phyloP scores from a whole-genome alignment of 1,140 invertebrate genomes.

The Drosophila saltans region DNA sequence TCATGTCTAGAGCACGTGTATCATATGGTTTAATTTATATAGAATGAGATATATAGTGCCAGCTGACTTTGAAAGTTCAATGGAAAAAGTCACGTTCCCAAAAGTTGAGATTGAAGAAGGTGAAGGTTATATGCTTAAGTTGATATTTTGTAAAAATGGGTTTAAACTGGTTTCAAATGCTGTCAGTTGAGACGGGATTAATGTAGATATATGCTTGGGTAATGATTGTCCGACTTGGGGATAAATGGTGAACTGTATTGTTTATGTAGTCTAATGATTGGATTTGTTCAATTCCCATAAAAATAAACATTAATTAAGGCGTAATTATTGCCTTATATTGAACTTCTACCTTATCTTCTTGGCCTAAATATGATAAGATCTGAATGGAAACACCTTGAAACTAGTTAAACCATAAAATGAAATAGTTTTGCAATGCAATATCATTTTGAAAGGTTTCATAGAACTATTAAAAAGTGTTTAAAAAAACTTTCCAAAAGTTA shows the following conservation, averaged over 20 bases:
- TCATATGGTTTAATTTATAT: neutral
- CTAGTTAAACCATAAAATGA: neutral
- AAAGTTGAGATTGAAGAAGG: neutral
- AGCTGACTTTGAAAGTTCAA: slow-evolving; percentile 31
- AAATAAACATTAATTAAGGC: too few relatives aligned
- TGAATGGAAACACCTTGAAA: neutral
- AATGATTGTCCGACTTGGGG: neutral
- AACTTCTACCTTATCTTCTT: neutral
- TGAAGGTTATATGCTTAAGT: slow-evolving; percentile 3
- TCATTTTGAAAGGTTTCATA: neutral
- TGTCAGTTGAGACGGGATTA: neutral
- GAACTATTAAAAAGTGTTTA: too few relatives aligned
- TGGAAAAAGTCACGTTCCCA: slow-evolving; percentile 36
- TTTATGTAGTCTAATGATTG: too few relatives aligned
- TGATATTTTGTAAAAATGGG: neutral
- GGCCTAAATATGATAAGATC: slow-evolving; percentile 6
- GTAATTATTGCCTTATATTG: neutral
- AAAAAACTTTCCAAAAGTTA: too few relatives aligned
- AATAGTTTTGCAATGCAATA: too few relatives aligned
- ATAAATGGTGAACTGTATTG: neutral
- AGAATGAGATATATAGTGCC: neutral
- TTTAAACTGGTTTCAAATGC: slow-evolving; percentile 5
- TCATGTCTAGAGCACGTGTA: slow-evolving; percentile 8
- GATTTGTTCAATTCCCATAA: neutral
- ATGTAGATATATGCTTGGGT: neutral